phyloP scores from a whole-genome alignment of 2,113 vertebrate genomes.

The Butorides virescens region DNA sequence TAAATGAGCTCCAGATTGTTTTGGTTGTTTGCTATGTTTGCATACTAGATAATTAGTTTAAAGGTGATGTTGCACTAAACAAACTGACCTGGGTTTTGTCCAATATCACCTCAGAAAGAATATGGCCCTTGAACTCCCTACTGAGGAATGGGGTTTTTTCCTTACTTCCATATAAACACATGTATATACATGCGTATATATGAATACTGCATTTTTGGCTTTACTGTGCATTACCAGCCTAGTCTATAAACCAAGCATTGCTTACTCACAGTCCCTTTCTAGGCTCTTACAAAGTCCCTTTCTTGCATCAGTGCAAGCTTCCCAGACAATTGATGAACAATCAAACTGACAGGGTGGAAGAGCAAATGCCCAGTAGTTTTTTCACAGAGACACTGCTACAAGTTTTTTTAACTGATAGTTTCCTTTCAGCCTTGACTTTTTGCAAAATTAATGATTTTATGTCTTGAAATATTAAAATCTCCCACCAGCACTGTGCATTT shows the following conservation, averaged over 20 bases:
- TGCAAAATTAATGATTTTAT: conserved; percentile 76
- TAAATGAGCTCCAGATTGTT: neutral
- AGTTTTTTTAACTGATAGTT: conserved; percentile 64
- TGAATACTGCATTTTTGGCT: neutral
- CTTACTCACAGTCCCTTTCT: neutral
- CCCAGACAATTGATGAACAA: conserved; percentile 59
- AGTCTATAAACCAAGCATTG: neutral
- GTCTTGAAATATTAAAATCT: conserved; percentile 73
- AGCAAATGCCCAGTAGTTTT: conserved; percentile 60
- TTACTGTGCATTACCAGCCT: neutral
- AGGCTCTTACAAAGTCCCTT: conserved; percentile 43
- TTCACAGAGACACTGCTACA: conserved; percentile 44
- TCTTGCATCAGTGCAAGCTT: conserved; percentile 5
- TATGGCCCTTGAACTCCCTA: neutral
- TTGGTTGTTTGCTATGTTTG: neutral
- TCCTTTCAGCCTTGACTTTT: conserved; percentile 61
- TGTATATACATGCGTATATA: neutral
- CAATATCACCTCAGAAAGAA: neutral
- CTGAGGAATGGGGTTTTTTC: rapidly evolving
- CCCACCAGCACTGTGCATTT: conserved; percentile 29
- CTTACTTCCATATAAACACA: neutral
- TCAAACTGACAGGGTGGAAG: conserved; percentile 66
- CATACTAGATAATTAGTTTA: neutral
- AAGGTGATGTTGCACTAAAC: neutral
- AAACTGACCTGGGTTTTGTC: neutral